phyloP scores from a whole-genome alignment of 2,113 vertebrate species.

The Heptranchias perlo region DNA sequence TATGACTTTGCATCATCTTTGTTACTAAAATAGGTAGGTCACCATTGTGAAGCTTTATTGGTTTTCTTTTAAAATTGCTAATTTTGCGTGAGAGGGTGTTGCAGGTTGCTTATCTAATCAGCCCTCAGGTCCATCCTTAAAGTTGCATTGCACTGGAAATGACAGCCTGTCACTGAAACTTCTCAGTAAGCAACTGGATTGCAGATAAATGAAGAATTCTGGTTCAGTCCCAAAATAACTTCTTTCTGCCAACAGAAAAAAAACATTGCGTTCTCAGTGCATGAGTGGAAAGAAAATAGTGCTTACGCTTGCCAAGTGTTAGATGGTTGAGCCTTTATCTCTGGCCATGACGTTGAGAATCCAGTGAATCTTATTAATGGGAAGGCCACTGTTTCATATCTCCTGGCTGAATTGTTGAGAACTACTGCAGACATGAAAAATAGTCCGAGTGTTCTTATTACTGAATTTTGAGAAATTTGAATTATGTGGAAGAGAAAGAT shows the following conservation, averaged over 20 bases:
- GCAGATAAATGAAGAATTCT: not conserved
- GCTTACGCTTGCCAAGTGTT: not conserved
- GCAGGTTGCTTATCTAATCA: not conserved
- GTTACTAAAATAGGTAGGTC: not conserved
- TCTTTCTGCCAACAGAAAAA: not conserved
- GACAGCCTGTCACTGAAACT: not conserved
- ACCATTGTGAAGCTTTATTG: not conserved
- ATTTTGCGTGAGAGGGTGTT: not conserved
- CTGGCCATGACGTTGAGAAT: not conserved
- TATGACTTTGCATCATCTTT: not conserved
- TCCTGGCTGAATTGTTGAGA: not conserved
- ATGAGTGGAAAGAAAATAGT: not conserved
- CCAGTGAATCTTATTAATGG: not conserved
- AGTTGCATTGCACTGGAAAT: not conserved
- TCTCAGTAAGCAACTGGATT: not conserved
- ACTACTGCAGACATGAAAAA: not conserved
- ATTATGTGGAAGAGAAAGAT: not conserved
- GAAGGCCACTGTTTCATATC: not conserved
- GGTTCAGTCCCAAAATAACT: not conserved
- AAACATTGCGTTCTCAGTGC: not conserved
- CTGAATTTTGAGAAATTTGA: not conserved
- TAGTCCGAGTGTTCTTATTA: not conserved
- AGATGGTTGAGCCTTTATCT: not conserved
- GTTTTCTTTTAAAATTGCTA: not conserved
- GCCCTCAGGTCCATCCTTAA: not conserved